These are phyloP conservation scores for Lepus americanus DNA, from an alignment of 2,113 vertebrate species.

Conservation along the genomic window DNA sequence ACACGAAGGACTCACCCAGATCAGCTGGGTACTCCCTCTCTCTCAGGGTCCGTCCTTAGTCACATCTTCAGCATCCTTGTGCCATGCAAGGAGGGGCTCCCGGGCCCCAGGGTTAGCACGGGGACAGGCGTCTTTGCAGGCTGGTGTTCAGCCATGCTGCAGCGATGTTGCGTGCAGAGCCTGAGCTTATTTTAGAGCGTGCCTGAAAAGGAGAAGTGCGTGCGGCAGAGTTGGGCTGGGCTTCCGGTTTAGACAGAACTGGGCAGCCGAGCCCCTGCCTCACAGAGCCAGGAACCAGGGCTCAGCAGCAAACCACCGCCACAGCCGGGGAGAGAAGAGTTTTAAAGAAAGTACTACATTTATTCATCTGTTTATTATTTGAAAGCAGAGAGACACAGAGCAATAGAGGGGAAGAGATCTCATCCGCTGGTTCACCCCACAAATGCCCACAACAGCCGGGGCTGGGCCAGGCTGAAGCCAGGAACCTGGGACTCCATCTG, in stretches of 20 bases:
- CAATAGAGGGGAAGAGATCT: too few species aligned
- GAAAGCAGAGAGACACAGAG: too few species aligned
- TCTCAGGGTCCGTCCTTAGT: not conserved
- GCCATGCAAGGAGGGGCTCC: not conserved
- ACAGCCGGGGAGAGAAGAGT: not conserved
- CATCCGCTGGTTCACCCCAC: too few species aligned
- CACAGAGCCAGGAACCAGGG: fast-evolving
- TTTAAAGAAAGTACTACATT: not conserved
- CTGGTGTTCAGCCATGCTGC: not conserved
- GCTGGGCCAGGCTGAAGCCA: too few species aligned
- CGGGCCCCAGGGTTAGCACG: not conserved
- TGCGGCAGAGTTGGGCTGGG: not conserved
- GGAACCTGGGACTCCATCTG: too few species aligned
- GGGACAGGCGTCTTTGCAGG: not conserved
- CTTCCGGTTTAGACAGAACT: not conserved
- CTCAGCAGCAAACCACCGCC: not conserved
- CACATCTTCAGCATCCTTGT: not conserved
- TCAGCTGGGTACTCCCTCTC: not conserved
- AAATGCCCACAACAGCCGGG: too few species aligned
- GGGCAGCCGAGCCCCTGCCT: not conserved
- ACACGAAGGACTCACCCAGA: not conserved
- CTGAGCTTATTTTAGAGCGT: not conserved
- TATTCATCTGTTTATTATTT: too few species aligned
- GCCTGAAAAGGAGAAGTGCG: not conserved
- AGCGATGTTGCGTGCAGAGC: not conserved